Evolutionary conservation across 2,797 vertebrate genomes (phyloP).

Genomic region (Oreochromis mossambicus): DNA sequence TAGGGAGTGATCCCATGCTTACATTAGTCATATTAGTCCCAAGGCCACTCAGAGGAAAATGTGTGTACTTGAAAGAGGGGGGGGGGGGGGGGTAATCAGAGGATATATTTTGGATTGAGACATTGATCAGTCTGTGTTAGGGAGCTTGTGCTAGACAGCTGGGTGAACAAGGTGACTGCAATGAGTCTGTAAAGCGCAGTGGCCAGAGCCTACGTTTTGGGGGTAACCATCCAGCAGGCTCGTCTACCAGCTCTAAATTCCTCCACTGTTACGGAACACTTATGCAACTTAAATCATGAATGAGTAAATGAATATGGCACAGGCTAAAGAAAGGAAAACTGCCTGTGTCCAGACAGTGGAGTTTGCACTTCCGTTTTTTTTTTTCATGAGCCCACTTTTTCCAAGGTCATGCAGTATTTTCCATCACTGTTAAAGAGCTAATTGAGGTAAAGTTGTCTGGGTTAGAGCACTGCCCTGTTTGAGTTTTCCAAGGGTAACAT

Average conservation of each 20-base stretch:
- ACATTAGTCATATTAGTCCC: conserved; percentile 18
- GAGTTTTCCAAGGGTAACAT: conserved; percentile 67
- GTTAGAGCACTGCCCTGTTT: conserved; percentile 46
- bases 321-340: conserved; percentile 56
- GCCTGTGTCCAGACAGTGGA: conserved; percentile 63
- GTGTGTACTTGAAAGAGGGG: conserved; percentile 26
- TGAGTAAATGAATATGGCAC: conserved; percentile 63
- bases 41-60: conserved; percentile 52
- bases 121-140: conserved; percentile 22
- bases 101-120: conserved; percentile 41
- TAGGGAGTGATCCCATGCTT: conserved; percentile 3
- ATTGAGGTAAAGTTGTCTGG: conserved; percentile 66
- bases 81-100: neutral
- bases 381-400: conserved; percentile 57
- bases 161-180: conserved; percentile 29
- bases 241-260: conserved; percentile 72
- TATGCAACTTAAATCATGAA: conserved; percentile 72
- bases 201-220: conserved; percentile 1
- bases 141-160: neutral
- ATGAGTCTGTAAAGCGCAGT: conserved; percentile 37
- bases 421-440: conserved; percentile 68
- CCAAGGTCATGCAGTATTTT: conserved; percentile 68
- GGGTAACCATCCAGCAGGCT: conserved; percentile 27
- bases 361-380: conserved; percentile 60
- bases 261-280: conserved; percentile 61